phyloP scores from a whole-genome alignment of 2,888 invertebrate genomes.

The Pherbina coryleti region DNA sequence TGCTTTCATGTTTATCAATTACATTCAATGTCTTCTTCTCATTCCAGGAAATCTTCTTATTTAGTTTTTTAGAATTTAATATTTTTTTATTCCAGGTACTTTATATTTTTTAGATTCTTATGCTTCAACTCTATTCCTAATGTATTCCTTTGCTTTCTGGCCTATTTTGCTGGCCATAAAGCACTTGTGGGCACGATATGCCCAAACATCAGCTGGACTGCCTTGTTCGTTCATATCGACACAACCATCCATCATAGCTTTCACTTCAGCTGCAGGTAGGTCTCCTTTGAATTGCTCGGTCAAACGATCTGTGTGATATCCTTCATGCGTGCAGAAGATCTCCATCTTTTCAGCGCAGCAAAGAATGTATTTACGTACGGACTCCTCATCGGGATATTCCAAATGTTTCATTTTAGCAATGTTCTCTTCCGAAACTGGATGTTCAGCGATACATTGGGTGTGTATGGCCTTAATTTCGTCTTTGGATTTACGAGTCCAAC shows the following conservation, averaged over 20 bases:
- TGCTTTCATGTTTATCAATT: too few relatives aligned
- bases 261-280: conserved; percentile 39
- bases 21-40: too few relatives aligned
- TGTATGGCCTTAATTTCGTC: conserved; percentile 15
- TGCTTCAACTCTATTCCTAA: background rate
- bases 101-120: too few relatives aligned
- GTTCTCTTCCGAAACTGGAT: background rate
- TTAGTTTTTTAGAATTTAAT: too few relatives aligned
- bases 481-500: conserved; percentile 23
- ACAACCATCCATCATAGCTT: conserved; percentile 46
- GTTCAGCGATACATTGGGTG: conserved; percentile 31
- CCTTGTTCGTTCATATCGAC: conserved; percentile 49
- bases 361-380: conserved; percentile 19
- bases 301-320: conserved; percentile 20
- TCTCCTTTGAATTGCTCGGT: background rate
- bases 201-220: conserved; percentile 49
- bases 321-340: conserved; percentile 28
- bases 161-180: conserved; percentile 49
- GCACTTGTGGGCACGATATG: conserved; percentile 50
- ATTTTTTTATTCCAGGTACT: too few relatives aligned
- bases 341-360: conserved; percentile 34
- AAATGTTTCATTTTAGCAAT: conserved; percentile 28
- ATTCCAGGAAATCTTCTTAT: too few relatives aligned
- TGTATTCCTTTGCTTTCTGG: background rate
- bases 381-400: conserved; percentile 31